These are phyloP conservation scores for Leptura quadrifasciata DNA, from an alignment of 2,888 invertebrate genomes.

Conservation along the genomic window DNA sequence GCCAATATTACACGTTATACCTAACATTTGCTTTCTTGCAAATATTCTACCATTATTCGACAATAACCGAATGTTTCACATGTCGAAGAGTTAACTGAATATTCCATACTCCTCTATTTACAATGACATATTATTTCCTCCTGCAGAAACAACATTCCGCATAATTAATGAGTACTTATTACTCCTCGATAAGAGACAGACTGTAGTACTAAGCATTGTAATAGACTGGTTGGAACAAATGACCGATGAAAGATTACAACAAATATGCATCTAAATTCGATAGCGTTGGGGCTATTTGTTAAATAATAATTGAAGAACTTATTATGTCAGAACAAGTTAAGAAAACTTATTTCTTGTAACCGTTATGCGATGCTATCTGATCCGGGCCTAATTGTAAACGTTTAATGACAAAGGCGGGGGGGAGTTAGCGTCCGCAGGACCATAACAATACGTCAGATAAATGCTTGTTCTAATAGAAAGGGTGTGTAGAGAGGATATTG, in stretches of 20 bases:
- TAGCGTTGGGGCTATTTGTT: conserved; percentile 27
- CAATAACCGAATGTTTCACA: too few species aligned
- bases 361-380: conserved; percentile 50
- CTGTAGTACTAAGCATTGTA: conserved; percentile 39
- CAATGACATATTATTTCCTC: too few species aligned
- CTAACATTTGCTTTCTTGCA: too few species aligned
- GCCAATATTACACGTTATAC: too few species aligned
- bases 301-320: conserved; percentile 51
- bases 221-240: conserved; percentile 48
- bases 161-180: too few species aligned
- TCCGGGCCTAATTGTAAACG: conserved; percentile 54
- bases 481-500: conserved; percentile 54
- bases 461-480: conserved; percentile 47
- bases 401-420: conserved; percentile 48
- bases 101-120: too few species aligned
- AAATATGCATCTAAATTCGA: conserved; percentile 16
- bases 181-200: conserved; percentile 17
- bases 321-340: conserved; percentile 59
- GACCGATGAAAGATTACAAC: conserved; percentile 45
- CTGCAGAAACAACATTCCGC: too few species aligned
- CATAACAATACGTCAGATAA: conserved; percentile 53
- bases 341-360: conserved; percentile 34
- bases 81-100: too few species aligned
- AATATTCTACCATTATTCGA: too few species aligned
- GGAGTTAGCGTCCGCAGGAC: conserved; percentile 45